Evolutionary conservation across 2,113 vertebrate species (phyloP), one percentile per base, ranked within the genome.

Genomic region (Haliaeetus leucogaster): DNA sequence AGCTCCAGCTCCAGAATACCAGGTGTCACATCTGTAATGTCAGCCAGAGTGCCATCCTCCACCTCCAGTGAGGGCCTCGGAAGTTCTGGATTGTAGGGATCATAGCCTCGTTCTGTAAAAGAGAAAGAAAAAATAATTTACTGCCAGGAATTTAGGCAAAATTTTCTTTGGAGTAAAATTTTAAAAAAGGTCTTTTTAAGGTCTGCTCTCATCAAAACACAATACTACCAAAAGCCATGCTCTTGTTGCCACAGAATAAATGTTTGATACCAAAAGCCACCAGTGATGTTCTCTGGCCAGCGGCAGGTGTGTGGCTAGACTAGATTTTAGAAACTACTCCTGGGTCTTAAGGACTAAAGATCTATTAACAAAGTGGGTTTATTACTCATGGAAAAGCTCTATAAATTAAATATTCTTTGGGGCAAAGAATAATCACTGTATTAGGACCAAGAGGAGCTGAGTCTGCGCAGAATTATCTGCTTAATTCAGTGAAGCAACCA

Each of bases 11-110:
- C 99, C 98, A 99, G 97, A 59, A 98, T 98, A 7, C 98, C 98
- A 0, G 98, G 89, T 53, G 98, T 98, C 42, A 98, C 95, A 4
- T 98, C 98, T 0, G 84, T 88, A 10, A 97, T 68, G 12, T 88
- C 84, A 9, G 84, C 71, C 90, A 97, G 89, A 7, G 58, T 1
- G 0, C 96, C 98, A 65, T 99, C 97, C 61, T 98, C 99, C 42
- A 90, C 97, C 91, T 98, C 98, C n/a, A 92, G 91, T 0, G 97
- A 95, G 8, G 98, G 96, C 72, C 98, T 98, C 16, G 99, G 98
- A 19, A 99, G 98, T 81, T 99, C 99, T 0, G 99, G 99, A 70
- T 99, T 99, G 97, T 99, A 99, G 2, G 99, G 99, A 93, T 99
- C 99, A 90, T 99, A 99, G 30, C 98, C 98, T 63, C 99, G 98